A percentile compares a stretch with the other conserved stretches of the same genome.
Evolutionary conservation across 1,140 invertebrate species (phyloP).

Genomic region (Achroia grisella): DNA sequence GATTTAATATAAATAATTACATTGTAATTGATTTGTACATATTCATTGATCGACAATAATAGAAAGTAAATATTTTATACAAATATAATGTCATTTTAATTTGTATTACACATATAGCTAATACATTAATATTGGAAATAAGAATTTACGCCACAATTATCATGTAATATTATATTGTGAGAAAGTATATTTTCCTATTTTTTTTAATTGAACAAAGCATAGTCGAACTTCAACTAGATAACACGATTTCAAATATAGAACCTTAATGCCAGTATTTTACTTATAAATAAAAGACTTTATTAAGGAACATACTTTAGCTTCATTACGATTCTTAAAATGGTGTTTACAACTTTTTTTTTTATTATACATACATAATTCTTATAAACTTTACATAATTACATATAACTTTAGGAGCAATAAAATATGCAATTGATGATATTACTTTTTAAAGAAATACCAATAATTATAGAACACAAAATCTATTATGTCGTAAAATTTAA

Average conservation of each 20-base stretch:
- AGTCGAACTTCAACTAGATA: neutral
- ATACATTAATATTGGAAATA: slow-evolving; percentile 38
- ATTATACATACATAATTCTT: slow-evolving; percentile 15
- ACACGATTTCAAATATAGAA: slow-evolving; percentile 29
- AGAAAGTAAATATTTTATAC: slow-evolving; percentile 59
- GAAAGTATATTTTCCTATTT: slow-evolving; percentile 14
- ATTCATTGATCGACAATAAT: slow-evolving; percentile 61
- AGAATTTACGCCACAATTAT: slow-evolving; percentile 21
- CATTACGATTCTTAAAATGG: slow-evolving; percentile 3
- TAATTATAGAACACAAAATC: neutral
- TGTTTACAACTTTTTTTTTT: slow-evolving; percentile 10
- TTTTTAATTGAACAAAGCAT: slow-evolving; percentile 5
- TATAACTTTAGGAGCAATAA: slow-evolving; percentile 2
- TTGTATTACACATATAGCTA: slow-evolving; percentile 40
- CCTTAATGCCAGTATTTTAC: slow-evolving; percentile 67
- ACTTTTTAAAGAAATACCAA: neutral
- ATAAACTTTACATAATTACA: slow-evolving; percentile 19
- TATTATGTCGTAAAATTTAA: neutral
- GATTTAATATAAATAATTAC: slow-evolving; percentile 69
- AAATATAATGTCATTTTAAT: slow-evolving; percentile 59
- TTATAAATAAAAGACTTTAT: slow-evolving; percentile 64
- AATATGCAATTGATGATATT: neutral
- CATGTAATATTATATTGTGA: slow-evolving; percentile 11
- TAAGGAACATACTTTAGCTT: slow-evolving; percentile 49
- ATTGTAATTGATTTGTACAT: slow-evolving; percentile 66